A percentile compares a stretch with the other conserved stretches of the same genome.
Evolutionary conservation across 1,140 invertebrate species (phyloP).

Genomic region (Heliconius nattereri): DNA sequence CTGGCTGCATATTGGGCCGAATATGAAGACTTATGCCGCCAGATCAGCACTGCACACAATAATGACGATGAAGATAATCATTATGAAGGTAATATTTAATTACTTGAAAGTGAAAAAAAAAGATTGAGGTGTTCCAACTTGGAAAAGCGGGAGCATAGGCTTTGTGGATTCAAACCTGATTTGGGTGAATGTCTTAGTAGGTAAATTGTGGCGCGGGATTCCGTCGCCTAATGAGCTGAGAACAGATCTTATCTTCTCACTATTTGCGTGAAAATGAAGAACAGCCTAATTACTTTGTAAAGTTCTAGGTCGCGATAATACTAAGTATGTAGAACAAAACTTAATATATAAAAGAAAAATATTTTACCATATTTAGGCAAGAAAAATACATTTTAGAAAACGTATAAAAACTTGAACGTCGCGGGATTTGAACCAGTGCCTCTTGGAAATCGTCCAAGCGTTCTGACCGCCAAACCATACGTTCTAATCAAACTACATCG

Average conservation of each 20-base stretch:
- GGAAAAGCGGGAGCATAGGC: too few relatives aligned
- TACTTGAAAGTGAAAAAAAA: too few relatives aligned
- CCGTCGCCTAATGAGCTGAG: background rate
- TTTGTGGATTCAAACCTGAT: too few relatives aligned
- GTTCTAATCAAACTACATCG: too few relatives aligned
- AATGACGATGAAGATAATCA: conserved; percentile 72
- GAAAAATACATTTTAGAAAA: too few relatives aligned
- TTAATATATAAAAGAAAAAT: too few relatives aligned
- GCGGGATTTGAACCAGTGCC: too few relatives aligned
- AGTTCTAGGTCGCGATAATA: background rate
- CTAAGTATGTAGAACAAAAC: background rate
- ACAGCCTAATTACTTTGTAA: background rate
- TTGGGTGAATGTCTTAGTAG: background rate
- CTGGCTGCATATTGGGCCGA: conserved; percentile 79
- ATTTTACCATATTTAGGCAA: too few relatives aligned
- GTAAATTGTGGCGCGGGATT: background rate
- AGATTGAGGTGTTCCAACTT: too few relatives aligned
- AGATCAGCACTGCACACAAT: conserved; percentile 59
- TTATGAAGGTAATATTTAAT: conserved; percentile 66
- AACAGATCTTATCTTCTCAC: background rate
- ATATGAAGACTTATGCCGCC: conserved; percentile 74
- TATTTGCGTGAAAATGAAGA: background rate
- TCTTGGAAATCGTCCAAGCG: too few relatives aligned
- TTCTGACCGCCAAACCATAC: too few relatives aligned
- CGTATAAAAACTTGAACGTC: too few relatives aligned